Evolutionary conservation across 2,797 vertebrate genomes (phyloP), one percentile per base, ranked within the genome.

Genomic region (Nannoperca obscura): DNA sequence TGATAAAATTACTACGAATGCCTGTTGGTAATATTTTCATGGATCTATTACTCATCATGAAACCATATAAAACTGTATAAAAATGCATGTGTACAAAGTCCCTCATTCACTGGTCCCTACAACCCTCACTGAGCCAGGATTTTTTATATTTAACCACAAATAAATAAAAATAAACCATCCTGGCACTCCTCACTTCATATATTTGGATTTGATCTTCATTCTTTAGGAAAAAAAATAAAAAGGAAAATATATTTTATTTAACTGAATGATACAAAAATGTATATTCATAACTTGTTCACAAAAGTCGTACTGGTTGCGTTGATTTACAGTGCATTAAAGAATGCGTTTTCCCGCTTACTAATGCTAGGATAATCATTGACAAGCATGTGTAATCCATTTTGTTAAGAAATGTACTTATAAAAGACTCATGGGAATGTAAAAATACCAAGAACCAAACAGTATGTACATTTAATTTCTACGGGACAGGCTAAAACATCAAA

Each of bases 61-160:
- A 76, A 77, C 46, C 22, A 83, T 81, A 89, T 57, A 89, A 90
- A 89, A 82, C 71, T 57, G 78, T 89, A 90, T 87, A 81, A 90
- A 90, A 86, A 87, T 42, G 24, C 4, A 76, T 57, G 78, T 74
- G 69, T 82, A 87, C 70, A 89, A 86, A 89, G 74, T 93, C 89
- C 93, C 91, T 93, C 69, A 90, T 88, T 79, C 70, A 78, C 74
- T 82, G 61, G 81, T 91, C 84, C 90, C 89, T 85, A 87, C 71
- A 89, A 81, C 65, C 54, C 61, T 80, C 46, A 78, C 34, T 47
- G 65, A 73, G 58, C 74, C 82, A 71, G 58, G 82, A 83, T 76
- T 80, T 73, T 85, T 83, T 75, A 69, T 83, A 72, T 82, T 85
- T 44, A 79, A 68, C 74, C 38, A 62, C 72, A 80, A 92, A 93